These are phyloP conservation scores for Taeniopygia guttata DNA, from an alignment of 2,797 vertebrate species.

Conservation along the genomic window DNA sequence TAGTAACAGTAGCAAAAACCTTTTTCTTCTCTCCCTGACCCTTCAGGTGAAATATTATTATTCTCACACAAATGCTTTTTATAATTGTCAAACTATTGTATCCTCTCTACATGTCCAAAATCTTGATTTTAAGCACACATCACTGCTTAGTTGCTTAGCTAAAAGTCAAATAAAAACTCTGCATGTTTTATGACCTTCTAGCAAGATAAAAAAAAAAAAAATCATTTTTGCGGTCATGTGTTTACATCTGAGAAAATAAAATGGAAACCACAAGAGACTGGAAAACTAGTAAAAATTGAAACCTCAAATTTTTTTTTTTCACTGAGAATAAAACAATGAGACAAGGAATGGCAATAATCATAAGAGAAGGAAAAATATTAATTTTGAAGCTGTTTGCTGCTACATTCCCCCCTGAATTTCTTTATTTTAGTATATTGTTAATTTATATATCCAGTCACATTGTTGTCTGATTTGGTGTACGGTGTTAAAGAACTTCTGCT, in stretches of 20 bases:
- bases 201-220: not conserved
- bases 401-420: not conserved
- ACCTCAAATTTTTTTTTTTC: not conserved
- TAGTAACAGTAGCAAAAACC: accelerated
- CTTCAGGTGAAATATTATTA: not conserved
- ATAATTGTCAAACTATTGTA: not conserved
- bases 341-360: not conserved
- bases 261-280: not conserved
- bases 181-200: not conserved
- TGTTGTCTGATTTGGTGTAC: not conserved
- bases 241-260: not conserved
- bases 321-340: not conserved
- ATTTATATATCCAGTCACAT: conserved; percentile 8
- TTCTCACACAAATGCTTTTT: not conserved
- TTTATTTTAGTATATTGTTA: conserved; percentile 8
- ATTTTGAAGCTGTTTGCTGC: not conserved
- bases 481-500: not conserved
- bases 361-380: not conserved
- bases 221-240: not conserved
- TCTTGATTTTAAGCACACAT: not conserved
- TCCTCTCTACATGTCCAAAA: not conserved
- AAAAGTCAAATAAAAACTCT: not conserved
- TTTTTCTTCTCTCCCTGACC: not conserved
- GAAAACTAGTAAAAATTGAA: not conserved
- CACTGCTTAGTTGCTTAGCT: not conserved